A percentile compares a stretch with the other conserved stretches of the same genome.
Conservation (phyloP, 2,888 invertebrate species). For the Drosophila kanekoi region DNA sequence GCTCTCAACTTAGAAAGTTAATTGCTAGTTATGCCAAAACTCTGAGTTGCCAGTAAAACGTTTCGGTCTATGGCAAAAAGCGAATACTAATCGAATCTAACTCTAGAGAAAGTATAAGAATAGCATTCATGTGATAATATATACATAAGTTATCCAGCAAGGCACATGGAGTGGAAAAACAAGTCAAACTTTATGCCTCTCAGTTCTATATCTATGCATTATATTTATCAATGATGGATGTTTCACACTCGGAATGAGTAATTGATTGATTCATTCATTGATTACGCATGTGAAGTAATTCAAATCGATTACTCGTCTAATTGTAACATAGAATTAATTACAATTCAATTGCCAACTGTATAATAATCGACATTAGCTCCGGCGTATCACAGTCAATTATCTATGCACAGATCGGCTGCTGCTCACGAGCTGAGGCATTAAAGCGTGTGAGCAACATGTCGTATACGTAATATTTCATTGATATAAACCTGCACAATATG, state of each 20-base stretch:
- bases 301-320: neutral
- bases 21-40: neutral
- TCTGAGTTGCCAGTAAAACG: too few species aligned
- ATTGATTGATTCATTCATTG: neutral
- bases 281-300: neutral
- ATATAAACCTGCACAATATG: constrained; percentile 38
- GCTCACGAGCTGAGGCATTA: constrained; percentile 19
- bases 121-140: too few species aligned
- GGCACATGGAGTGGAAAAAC: too few species aligned
- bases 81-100: neutral
- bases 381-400: neutral
- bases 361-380: constrained; percentile 2
- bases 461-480: constrained; percentile 55
- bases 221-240: neutral
- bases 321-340: neutral
- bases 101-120: neutral
- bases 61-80: neutral
- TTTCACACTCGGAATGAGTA: neutral
- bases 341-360: neutral
- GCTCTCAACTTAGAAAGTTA: neutral
- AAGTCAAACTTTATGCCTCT: neutral
- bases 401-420: constrained; percentile 4
- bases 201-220: neutral
- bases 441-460: constrained; percentile 49
- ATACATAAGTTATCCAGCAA: too few species aligned